These are phyloP conservation scores for Pollicipes pollicipes DNA, from an alignment of 1,140 invertebrate genomes.

Conservation along the genomic window DNA sequence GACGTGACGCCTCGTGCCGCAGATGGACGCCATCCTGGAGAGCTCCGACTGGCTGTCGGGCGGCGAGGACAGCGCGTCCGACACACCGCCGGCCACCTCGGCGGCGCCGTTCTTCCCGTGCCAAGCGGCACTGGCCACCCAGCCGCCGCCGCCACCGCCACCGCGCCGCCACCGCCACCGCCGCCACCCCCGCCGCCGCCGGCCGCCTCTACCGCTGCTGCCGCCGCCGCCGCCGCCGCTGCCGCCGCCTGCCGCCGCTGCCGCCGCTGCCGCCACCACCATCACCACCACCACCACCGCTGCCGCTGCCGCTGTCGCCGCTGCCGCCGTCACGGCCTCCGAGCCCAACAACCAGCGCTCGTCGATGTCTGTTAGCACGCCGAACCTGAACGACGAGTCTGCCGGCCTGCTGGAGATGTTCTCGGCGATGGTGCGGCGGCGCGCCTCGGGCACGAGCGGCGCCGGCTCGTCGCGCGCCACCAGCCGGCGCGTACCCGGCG, in stretches of 20 bases:
- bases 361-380: no score
- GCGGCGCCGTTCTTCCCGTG: not conserved
- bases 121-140: not conserved
- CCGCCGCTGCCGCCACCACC: no score
- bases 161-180: no score
- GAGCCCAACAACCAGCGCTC: no score
- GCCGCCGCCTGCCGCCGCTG: no score
- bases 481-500: slow-evolving; percentile 20
- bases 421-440: slow-evolving; percentile 54
- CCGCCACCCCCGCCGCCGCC: no score
- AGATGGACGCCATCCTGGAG: slow-evolving; percentile 3
- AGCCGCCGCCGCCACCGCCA: no score
- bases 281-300: no score
- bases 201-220: not conserved
- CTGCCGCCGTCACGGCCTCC: no score
- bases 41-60: slow-evolving; percentile 1
- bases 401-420: slow-evolving; percentile 53
- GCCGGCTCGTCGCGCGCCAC: slow-evolving; percentile 9
- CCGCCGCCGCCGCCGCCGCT: no score
- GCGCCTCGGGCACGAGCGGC: slow-evolving; percentile 27
- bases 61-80: not conserved
- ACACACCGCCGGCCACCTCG: not conserved
- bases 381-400: no score
- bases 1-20: not conserved
- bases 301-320: no score